Conservation (phyloP, 2,888 invertebrate species). For the Dusona sp. region DNA sequence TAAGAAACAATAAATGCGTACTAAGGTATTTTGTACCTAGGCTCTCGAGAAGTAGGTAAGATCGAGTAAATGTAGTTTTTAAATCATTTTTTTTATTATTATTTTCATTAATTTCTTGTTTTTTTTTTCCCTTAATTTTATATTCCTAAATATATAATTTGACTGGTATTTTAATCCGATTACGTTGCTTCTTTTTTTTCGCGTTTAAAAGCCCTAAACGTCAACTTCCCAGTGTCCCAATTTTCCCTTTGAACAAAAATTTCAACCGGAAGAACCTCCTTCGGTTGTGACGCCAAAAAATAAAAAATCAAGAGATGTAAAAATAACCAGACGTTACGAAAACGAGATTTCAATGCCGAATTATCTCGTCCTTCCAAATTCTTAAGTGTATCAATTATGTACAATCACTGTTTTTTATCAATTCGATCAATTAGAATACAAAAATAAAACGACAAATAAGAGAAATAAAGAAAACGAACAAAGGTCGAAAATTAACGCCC, state of each 20-base stretch:
- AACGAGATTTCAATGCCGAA: slow-evolving; percentile 25
- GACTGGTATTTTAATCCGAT: slow-evolving; percentile 58
- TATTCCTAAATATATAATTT: slow-evolving; percentile 68
- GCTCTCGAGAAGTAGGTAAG: slow-evolving; percentile 59
- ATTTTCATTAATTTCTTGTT: slow-evolving; percentile 21
- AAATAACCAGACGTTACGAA: neutral
- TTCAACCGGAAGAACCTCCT: slow-evolving; percentile 7
- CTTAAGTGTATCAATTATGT: slow-evolving; percentile 66
- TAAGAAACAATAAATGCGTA: slow-evolving; percentile 56
- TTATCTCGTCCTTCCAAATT: slow-evolving; percentile 30
- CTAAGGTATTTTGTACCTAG: slow-evolving; percentile 60
- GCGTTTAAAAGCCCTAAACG: neutral
- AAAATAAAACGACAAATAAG: slow-evolving; percentile 38
- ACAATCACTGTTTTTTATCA: slow-evolving; percentile 65
- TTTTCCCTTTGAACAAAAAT: slow-evolving; percentile 17
- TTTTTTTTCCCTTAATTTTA: slow-evolving; percentile 33
- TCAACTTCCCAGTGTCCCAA: slow-evolving; percentile 27
- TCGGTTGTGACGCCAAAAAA: neutral
- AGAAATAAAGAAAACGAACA: slow-evolving; percentile 7
- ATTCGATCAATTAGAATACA: slow-evolving; percentile 21
- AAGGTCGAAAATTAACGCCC: slow-evolving; percentile 1
- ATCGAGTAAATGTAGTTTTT: slow-evolving; percentile 49
- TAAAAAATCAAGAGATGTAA: slow-evolving; percentile 19
- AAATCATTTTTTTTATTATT: slow-evolving; percentile 1
- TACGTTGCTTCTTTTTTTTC: slow-evolving; percentile 21